Conservation (phyloP, 2,113 vertebrate species). For the Equus quagga region DNA sequence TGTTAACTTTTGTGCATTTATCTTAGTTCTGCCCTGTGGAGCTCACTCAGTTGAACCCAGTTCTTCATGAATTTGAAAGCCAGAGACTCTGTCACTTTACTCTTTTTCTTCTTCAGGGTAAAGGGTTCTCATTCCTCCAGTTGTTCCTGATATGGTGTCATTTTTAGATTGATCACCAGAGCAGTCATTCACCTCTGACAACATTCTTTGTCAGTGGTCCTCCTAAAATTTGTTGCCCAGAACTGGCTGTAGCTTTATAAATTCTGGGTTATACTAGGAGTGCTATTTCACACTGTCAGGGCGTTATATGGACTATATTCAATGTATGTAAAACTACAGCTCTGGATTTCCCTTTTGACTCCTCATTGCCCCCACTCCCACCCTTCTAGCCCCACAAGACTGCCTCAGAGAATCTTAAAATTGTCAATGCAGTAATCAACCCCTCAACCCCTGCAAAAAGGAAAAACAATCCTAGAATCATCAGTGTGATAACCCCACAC, state of each 20-base stretch:
- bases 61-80: not conserved
- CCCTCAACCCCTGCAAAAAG: not conserved
- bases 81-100: not conserved
- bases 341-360: not conserved
- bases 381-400: not conserved
- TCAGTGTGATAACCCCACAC: not conserved
- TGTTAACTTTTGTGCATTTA: constrained; percentile 4
- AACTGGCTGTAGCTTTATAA: constrained; percentile 20
- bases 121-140: not conserved
- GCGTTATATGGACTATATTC: not conserved
- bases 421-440: not conserved
- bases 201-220: not conserved
- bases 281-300: not conserved
- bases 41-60: not conserved
- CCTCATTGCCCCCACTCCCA: not conserved
- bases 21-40: not conserved
- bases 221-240: not conserved
- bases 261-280: not conserved
- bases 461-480: not conserved
- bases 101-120: not conserved
- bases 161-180: not conserved
- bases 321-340: not conserved
- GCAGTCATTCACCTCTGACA: not conserved
- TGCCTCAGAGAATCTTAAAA: not conserved
- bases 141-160: not conserved